Percentiles rank a stretch among this genome's conserved stretches.
Evolutionary conservation across 2,888 invertebrate genomes (phyloP).

Genomic region (Scelioninae gen. 1): DNA sequence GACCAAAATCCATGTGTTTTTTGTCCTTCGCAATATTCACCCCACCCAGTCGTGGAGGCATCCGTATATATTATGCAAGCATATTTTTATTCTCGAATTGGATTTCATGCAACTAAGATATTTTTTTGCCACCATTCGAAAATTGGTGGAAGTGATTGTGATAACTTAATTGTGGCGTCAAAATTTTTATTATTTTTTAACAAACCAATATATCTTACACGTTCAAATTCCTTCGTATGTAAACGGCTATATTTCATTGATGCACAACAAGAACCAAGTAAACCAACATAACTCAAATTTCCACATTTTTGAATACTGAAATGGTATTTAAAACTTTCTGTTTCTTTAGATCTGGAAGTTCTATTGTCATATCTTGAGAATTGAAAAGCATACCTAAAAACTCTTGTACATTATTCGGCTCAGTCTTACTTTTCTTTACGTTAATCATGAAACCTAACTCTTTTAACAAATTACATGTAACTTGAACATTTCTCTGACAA

Average conservation of each 20-base stretch:
- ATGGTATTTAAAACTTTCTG: background rate
- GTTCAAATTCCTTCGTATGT: constrained; percentile 61
- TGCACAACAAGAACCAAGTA: constrained; percentile 47
- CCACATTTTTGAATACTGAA: background rate
- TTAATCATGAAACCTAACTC: constrained; percentile 18
- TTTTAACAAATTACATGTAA: background rate
- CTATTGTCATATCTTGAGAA: constrained; percentile 24
- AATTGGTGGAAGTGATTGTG: background rate
- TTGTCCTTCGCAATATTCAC: constrained; percentile 36
- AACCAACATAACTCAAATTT: constrained; percentile 45
- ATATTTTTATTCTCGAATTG: constrained; percentile 29
- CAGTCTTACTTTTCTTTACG: constrained; percentile 4
- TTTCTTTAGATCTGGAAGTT: constrained; percentile 12
- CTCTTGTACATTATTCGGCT: background rate
- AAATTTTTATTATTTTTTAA: constrained; percentile 27
- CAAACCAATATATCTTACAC: constrained; percentile 35
- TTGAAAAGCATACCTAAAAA: constrained; percentile 22
- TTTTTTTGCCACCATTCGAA: constrained; percentile 54
- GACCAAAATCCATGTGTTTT: constrained; percentile 44
- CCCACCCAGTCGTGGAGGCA: constrained; percentile 60
- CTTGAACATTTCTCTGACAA: constrained; percentile 3
- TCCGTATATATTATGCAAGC: constrained; percentile 50
- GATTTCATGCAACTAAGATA: constrained; percentile 11
- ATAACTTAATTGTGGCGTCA: constrained; percentile 26
- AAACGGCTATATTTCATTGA: constrained; percentile 58